Percentiles rank a stretch among this genome's conserved stretches.
Conservation (phyloP, 2,113 vertebrate species). For the Heloderma charlesbogerti region DNA sequence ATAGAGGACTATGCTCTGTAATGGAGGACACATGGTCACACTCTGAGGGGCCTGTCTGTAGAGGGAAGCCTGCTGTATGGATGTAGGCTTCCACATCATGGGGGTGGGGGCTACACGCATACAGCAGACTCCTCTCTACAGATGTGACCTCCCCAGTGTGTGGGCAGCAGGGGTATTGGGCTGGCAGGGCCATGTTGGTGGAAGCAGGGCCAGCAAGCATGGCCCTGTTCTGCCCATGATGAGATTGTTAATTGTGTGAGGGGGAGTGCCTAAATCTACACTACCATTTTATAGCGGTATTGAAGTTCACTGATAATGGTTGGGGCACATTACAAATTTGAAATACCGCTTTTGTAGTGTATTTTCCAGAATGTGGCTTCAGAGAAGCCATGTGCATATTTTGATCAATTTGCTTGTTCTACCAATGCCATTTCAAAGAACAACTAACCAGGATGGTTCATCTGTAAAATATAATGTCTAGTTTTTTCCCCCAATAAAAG, state of each 20-base stretch:
- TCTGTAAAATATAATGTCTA: background rate
- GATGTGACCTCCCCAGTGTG: background rate
- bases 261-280: no score
- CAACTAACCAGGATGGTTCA: background rate
- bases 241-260: background rate
- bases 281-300: no score
- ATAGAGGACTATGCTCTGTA: no score
- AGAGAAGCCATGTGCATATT: background rate
- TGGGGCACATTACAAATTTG: no score
- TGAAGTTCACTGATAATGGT: no score
- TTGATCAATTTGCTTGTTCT: background rate
- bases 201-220: background rate
- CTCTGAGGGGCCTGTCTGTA: no score
- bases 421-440: background rate
- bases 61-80: background rate
- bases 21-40: no score
- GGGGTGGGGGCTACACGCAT: background rate
- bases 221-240: background rate
- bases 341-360: no score
- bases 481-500: background rate
- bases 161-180: background rate
- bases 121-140: background rate
- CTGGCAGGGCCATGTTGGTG: background rate
- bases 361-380: background rate
- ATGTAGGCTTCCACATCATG: background rate